Percentiles rank a stretch among this genome's conserved stretches.
phyloP scores from a whole-genome alignment of 2,113 vertebrate genomes.

The Neolamprologus variostigma region DNA sequence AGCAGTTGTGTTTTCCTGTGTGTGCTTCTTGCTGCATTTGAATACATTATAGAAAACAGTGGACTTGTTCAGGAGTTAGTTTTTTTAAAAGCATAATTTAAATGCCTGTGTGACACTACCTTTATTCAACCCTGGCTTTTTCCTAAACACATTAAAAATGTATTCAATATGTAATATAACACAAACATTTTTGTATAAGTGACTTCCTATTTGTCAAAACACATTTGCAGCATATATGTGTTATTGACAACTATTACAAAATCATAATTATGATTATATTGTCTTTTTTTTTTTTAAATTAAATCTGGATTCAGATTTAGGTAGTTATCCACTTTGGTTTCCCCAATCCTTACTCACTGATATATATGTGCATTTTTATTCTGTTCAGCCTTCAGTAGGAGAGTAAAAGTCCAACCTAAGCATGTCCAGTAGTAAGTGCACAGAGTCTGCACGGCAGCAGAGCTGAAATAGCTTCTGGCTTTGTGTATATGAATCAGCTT shows the following conservation, averaged over 20 bases:
- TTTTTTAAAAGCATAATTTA: constrained; percentile 43
- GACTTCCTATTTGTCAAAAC: background rate
- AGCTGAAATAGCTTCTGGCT: constrained; percentile 60
- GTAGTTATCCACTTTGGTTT: background rate
- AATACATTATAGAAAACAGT: constrained; percentile 22
- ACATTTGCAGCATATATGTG: constrained; percentile 6
- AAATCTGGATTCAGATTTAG: background rate
- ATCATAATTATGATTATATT: background rate
- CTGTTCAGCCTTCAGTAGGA: background rate
- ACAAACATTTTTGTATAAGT: background rate
- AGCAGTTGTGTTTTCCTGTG: constrained; percentile 11
- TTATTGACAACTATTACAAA: background rate
- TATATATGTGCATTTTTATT: background rate
- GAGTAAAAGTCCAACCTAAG: constrained; percentile 40
- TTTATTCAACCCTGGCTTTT: background rate
- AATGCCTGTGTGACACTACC: constrained; percentile 9
- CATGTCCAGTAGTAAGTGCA: constrained; percentile 23
- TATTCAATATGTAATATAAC: background rate
- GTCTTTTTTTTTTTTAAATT: background rate
- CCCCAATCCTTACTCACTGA: background rate
- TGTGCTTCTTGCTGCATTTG: constrained; percentile 15
- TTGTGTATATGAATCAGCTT: constrained; percentile 74
- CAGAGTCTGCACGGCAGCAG: constrained; percentile 37
- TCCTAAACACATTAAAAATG: background rate
- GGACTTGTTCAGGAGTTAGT: constrained; percentile 24